phyloP scores from a whole-genome alignment of 1,140 invertebrate species.

The Bombus pyrosoma region DNA sequence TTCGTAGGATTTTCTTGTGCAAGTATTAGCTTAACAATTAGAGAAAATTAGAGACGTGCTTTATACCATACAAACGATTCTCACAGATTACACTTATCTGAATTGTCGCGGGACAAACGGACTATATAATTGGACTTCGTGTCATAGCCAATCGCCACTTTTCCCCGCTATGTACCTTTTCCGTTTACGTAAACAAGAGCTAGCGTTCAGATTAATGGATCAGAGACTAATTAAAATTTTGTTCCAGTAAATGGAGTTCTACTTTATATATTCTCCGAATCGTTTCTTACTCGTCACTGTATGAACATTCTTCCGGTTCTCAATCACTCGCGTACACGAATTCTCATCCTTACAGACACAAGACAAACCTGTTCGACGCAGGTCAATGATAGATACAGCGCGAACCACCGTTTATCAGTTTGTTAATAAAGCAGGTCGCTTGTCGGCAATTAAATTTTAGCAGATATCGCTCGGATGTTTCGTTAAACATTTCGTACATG shows the following conservation, averaged over 20 bases:
- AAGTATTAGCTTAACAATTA: neutral
- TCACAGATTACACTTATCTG: neutral
- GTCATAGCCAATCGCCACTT: too few species aligned
- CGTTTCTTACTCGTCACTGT: neutral
- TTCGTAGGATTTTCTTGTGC: neutral
- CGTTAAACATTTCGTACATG: neutral
- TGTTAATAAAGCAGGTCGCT: neutral
- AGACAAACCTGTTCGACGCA: neutral
- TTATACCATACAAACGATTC: neutral
- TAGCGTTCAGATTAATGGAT: too few species aligned
- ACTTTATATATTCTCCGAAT: neutral
- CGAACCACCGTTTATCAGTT: neutral
- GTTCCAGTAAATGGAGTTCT: too few species aligned
- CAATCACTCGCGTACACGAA: neutral
- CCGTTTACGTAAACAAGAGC: too few species aligned
- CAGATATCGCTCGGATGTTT: neutral
- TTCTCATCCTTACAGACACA: neutral
- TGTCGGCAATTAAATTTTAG: slow-evolving; percentile 6
- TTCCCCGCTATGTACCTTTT: too few species aligned
- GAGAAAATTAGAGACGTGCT: neutral
- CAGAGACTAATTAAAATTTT: too few species aligned
- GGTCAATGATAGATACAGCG: neutral
- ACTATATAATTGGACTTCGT: too few species aligned
- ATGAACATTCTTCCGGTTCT: neutral
- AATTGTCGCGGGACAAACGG: too few species aligned